A percentile compares a stretch with the other conserved stretches of the same genome.
These are phyloP conservation scores for Oxytorus armatus DNA, from an alignment of 2,888 invertebrate species.

Conservation along the genomic window DNA sequence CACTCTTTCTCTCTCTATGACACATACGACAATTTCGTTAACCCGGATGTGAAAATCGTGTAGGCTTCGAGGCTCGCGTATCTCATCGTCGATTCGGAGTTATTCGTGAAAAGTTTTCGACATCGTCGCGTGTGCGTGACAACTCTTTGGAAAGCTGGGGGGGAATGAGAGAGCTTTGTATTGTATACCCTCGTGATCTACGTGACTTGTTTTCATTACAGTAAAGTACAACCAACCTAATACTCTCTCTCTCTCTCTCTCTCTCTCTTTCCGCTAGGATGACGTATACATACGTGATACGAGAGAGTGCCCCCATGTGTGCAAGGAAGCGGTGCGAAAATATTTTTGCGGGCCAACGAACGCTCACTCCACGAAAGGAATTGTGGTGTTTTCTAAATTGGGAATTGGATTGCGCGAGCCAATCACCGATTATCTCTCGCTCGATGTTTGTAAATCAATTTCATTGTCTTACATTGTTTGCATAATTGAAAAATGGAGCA, in stretches of 20 bases:
- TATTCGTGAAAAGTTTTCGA: conserved; percentile 42
- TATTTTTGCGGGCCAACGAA: conserved; percentile 54
- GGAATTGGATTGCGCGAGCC: conserved; percentile 21
- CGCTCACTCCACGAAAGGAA: conserved; percentile 1
- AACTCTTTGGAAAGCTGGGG: conserved; percentile 44
- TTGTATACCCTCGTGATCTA: conserved; percentile 52
- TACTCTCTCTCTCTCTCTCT: conserved; percentile 25
- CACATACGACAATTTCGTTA: conserved; percentile 21
- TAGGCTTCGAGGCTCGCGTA: conserved; percentile 5
- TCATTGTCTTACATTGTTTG: background rate
- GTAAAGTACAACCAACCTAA: conserved; percentile 51
- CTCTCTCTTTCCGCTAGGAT: conserved; percentile 24
- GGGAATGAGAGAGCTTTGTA: conserved; percentile 23
- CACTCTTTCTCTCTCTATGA: background rate
- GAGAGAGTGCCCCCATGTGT: background rate
- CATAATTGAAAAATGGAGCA: background rate
- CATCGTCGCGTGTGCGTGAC: conserved; percentile 56
- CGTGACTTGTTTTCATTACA: conserved; percentile 66
- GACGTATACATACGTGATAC: conserved; percentile 10
- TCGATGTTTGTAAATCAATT: conserved; percentile 19
- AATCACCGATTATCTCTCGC: conserved; percentile 6
- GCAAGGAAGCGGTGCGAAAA: conserved; percentile 50
- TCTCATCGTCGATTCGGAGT: conserved; percentile 19
- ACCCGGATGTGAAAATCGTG: conserved; percentile 36
- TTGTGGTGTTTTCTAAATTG: conserved; percentile 53